Evolutionary conservation across 1,140 invertebrate species (phyloP).

Genomic region (Chrysomallon squamiferum): DNA sequence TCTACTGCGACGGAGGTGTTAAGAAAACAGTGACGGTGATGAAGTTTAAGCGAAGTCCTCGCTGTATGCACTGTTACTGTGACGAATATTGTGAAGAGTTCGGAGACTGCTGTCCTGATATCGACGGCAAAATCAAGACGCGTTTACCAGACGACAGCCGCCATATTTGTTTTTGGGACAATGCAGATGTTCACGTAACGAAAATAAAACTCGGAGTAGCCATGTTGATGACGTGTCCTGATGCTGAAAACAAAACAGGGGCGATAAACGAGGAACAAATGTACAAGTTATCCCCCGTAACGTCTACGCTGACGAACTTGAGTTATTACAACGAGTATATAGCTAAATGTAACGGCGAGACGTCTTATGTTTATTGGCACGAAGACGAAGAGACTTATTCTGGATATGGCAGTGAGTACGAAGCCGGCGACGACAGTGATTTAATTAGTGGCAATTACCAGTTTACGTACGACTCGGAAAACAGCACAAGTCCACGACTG

Average conservation of each 20-base stretch:
- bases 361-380: not conserved
- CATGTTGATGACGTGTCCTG: too few species aligned
- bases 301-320: not conserved
- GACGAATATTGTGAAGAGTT: not conserved
- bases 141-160: too few species aligned
- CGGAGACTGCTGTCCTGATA: slow-evolving; percentile 6
- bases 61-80: not conserved
- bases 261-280: too few species aligned
- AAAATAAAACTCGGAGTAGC: too few species aligned
- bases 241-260: too few species aligned
- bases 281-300: not conserved
- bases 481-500: not conserved
- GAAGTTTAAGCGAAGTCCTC: not conserved
- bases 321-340: not conserved
- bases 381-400: not conserved
- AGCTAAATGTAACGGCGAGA: not conserved
- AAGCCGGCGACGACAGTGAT: not conserved
- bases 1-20: not conserved
- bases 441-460: not conserved
- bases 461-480: not conserved
- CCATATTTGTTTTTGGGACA: too few species aligned
- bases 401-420: not conserved
- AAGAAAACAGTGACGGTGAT: not conserved
- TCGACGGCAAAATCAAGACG: not conserved
- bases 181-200: too few species aligned